Evolutionary conservation across 2,888 invertebrate genomes (phyloP), one percentile per base, ranked within the genome.

Genomic region (Metallyticus violacea): DNA sequence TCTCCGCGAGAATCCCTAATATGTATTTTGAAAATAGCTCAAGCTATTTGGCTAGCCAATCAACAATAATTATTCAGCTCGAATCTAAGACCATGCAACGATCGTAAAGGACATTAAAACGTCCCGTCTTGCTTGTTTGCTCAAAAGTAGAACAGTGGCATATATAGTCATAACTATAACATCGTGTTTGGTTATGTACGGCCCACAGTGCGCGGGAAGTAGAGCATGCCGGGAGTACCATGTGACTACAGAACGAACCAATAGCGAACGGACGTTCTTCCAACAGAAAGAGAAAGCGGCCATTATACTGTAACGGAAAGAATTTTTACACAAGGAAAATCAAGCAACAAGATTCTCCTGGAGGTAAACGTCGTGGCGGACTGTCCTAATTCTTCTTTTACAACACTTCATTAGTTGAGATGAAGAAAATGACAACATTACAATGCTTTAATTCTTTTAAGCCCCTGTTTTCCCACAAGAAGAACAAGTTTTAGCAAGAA

Each of bases 221-320:
- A 83, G 83, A 83, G 83, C 83, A 83, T 83, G 83, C 83, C 83
- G 83, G 83, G 83, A 83, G 25, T 25, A 25, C 25, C 83, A 83
- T 77, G 77, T 83, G 83, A 83, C 83, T 27, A n/a, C 6, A 7
- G 25, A 29, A n/a, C 29, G 77, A 28, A 28, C 83, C 83, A 83
- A 83, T 83, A 7, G 76, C 27, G 28, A 1, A 7, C 28, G 3
- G 27, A 15, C 25, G 26, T 81, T 62, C 76, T 26, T 27, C 25
- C 29, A 83, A 83, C 83, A n/a, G 83, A 83, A 83, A 83, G 83
- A 83, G 83, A 77, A 83, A 83, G 83, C 83, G 77, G 15, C 77
- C 9, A 77, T 77, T 77, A 77, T 7, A 62, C 15, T 62, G 40
- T 62, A 62, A 62, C 40, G 40, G 40, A 22, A 62, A 62, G 40